phyloP scores from a whole-genome alignment of 2,797 vertebrate species.

The Hyperoplus immaculatus region DNA sequence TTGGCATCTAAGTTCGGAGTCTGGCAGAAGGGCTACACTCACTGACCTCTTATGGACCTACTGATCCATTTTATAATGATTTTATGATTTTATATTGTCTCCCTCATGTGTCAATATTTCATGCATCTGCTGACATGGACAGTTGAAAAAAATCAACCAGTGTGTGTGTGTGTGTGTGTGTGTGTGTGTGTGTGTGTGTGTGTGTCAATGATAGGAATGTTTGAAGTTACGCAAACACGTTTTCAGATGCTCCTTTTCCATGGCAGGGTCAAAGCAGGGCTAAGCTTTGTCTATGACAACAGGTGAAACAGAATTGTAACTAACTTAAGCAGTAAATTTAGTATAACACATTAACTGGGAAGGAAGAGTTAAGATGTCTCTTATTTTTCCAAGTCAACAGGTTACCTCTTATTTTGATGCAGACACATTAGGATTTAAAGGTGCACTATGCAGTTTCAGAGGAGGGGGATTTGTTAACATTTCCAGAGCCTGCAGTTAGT shows the following conservation, averaged over 20 bases:
- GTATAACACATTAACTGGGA: background rate
- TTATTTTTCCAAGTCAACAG: background rate
- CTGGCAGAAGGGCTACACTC: slow-evolving; percentile 12
- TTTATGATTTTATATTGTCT: too few species aligned
- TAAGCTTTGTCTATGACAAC: background rate
- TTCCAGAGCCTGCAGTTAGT: too few species aligned
- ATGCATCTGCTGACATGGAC: slow-evolving; percentile 19
- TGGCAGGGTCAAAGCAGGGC: background rate
- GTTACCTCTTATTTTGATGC: background rate
- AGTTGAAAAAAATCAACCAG: slow-evolving; percentile 23
- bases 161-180: too few species aligned
- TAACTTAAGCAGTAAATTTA: background rate
- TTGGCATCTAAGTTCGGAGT: slow-evolving; percentile 25
- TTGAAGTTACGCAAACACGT: slow-evolving; percentile 13
- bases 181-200: background rate
- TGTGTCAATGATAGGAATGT: slow-evolving; percentile 35
- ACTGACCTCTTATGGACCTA: slow-evolving; percentile 8
- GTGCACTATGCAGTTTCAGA: too few species aligned
- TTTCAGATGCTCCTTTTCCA: background rate
- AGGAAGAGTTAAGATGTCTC: background rate
- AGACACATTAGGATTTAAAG: background rate
- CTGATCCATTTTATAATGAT: slow-evolving; percentile 26
- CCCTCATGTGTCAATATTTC: background rate
- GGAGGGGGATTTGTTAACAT: too few species aligned
- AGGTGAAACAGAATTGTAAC: background rate